Base-by-base conservation (phyloP, 2,113 vertebrate species). In the Zapus hudsonius region DNA sequence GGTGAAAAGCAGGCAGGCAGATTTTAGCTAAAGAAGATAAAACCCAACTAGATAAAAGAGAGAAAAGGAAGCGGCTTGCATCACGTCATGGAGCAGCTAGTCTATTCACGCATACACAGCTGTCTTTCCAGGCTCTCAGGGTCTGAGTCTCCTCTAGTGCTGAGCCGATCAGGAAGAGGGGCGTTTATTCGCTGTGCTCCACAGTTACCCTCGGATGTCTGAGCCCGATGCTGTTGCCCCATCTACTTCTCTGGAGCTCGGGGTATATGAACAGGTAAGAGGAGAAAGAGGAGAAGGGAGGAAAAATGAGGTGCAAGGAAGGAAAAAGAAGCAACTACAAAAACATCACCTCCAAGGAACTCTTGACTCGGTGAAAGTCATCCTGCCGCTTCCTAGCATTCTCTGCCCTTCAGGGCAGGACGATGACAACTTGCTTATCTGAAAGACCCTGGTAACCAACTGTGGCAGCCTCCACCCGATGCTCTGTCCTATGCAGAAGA, bases 321-420 rank as follows among this genome's bases (percentile, higher is more conserved):
- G 92, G 79, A 80, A 63, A 78, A 57, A 66, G 36, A 63, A 89
- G 64, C 25, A 87, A 79, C 89, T 70, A 91, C 31, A 55, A 80
- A 91, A 75, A 42, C 93, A 19, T 95, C 97, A 96, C 96, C 96
- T 97, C 91, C 96, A 85, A 59, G 29, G 82, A 96, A 96, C 89
- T 97, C 96, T 20, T 72, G 66, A 89, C 94, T 78, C 66, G 96
- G 93, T 94, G 75, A 96, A 87, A 97, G 96, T 94, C 91, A 64
- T 70, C 29, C 72, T 95, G 92, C 42, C 47, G 76, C 79, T 94
- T 47, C 93, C 13, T 94, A 90, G 82, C 87, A 89, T 93, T 38
- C 89, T 95, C 95, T 93, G 84, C 85, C 93, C 96, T 86, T 92
- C 23, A 55, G 86, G 75, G 92, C 95, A 91, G 96, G 96, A 95